phyloP scores from a whole-genome alignment of 2,797 vertebrate genomes.

The Eospalax fontanierii region DNA sequence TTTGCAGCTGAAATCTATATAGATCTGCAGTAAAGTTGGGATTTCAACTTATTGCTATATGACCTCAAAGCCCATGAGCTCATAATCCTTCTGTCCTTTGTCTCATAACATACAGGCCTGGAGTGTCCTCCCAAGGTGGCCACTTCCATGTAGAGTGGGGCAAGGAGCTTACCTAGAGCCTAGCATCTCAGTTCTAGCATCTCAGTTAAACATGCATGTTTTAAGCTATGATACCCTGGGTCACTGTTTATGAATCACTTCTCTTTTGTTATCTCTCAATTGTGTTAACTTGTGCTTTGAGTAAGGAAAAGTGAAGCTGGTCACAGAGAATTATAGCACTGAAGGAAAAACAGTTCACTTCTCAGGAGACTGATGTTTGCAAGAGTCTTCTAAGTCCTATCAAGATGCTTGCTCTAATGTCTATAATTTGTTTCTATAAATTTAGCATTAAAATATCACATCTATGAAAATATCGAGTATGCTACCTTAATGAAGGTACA shows the following conservation, averaged over 20 bases:
- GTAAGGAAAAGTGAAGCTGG: not conserved
- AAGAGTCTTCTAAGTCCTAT: not conserved
- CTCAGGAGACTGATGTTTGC: not conserved
- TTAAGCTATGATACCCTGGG: not conserved
- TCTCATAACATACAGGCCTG: not conserved
- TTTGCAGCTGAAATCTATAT: not conserved
- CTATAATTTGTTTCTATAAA: not conserved
- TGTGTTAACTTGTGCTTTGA: not conserved
- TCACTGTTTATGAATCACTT: not conserved
- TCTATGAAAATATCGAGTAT: conserved; percentile 14
- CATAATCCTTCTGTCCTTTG: not conserved
- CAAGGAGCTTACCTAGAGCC: not conserved
- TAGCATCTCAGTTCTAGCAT: no score
- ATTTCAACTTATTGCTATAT: not conserved
- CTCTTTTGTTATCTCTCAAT: not conserved
- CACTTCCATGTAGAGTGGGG: not conserved
- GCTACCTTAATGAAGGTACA: not conserved
- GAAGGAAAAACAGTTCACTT: not conserved
- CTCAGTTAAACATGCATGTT: not conserved
- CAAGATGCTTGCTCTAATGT: not conserved
- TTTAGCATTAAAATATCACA: not conserved
- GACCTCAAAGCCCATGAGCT: not conserved
- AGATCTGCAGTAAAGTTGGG: not conserved
- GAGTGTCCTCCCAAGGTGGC: not conserved
- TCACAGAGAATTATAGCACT: not conserved